Evolutionary conservation across 2,888 invertebrate genomes (phyloP), one percentile per base, ranked within the genome.

Genomic region (Tipula helvola): DNA sequence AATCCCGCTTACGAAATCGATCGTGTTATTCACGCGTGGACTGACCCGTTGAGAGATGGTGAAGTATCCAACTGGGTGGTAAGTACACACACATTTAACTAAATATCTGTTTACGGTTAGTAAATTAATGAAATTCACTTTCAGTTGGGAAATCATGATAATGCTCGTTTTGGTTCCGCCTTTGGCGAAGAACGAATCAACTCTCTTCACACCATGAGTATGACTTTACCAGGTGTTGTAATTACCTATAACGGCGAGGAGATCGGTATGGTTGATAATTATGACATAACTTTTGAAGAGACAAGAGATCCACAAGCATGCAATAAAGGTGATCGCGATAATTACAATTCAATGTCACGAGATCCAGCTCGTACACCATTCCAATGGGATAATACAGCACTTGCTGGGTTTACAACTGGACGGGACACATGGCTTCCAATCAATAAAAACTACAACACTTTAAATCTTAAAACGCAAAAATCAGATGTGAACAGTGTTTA

Each of bases 221-320:
- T 97, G 90, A 93, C 97, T 18, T 92, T 98, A 86, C 97, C 97
- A 1, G 98, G 98, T 57, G 94, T 97, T 4, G 94, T 95, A 28
- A 94, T 97, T 7, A 96, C 96, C 0, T 98, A 98, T 90, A 96
- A 98, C 92, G 97, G 96, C 4, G 96, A 97, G 89, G 96, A 96
- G 91, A 93, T 97, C 85, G 96, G 95, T 0, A 94, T 96, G 94
- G 90, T 92, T 88, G 93, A 96, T 89, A 91, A 92, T 84, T 91
- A 92, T 83, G 93, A 94, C 8, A 91, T 92, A 0, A 89, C 90
- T 8, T 93, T 91, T 91, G 90, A 91, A 71, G 91, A 93, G 7
- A 93, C 93, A 0, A 90, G 92, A 0, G 96, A 95, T 91, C 94
- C 95, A 0, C 92, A 93, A 3, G 95, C 94, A 1, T 94, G 93